phyloP scores from a whole-genome alignment of 1,140 invertebrate species.

The Agrilus planipennis region DNA sequence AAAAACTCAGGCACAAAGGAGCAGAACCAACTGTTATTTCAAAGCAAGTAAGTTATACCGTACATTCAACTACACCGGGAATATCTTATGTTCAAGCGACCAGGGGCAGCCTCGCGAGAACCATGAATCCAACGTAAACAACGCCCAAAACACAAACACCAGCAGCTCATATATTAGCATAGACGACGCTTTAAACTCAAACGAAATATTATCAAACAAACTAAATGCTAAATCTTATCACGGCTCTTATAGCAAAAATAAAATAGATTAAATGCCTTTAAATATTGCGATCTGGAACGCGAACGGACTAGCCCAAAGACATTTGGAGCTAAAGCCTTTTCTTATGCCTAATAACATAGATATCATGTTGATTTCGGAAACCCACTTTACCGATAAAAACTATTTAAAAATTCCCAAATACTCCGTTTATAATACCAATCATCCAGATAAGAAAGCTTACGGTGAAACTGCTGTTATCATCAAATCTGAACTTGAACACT shows the following conservation, averaged over 20 bases:
- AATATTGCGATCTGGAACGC: constrained; percentile 16
- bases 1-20: constrained; percentile 8
- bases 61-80: no score
- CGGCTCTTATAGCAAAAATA: constrained; percentile 16
- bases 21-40: constrained; percentile 2
- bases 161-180: constrained; percentile 4
- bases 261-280: constrained; percentile 1
- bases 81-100: no score
- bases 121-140: not conserved
- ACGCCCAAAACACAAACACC: not conserved
- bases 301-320: constrained; percentile 16
- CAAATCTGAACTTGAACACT: constrained; percentile 11
- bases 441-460: constrained; percentile 21
- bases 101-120: not conserved
- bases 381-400: constrained; percentile 18
- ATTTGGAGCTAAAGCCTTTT: constrained; percentile 17
- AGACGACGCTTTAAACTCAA: constrained; percentile 6
- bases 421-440: constrained; percentile 14
- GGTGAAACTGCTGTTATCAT: constrained; percentile 21
- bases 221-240: constrained; percentile 15
- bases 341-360: constrained; percentile 20
- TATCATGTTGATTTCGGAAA: constrained; percentile 23
- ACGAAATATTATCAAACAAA: constrained; percentile 12
- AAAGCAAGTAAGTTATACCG: no score
- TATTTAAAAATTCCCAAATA: constrained; percentile 17